Base-by-base conservation (phyloP, 2,113 vertebrate species). In the Syrmaticus mikado region DNA sequence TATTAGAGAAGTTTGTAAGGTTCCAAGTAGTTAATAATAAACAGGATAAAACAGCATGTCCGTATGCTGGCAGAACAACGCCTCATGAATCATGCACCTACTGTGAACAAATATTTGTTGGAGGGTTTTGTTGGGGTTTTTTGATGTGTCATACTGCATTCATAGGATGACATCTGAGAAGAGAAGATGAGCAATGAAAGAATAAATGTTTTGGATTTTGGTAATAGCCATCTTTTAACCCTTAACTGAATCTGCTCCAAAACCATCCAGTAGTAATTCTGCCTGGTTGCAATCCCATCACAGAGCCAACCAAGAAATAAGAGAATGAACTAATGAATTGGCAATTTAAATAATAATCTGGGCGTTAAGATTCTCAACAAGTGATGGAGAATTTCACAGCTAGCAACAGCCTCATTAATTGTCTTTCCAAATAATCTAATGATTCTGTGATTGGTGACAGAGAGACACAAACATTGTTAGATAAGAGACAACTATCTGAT, bases 31-130 rank as follows among this genome's bases (percentile, higher is more conserved):
- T 85, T 94, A 94, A 87, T 89, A 95, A 92, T 82, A 91, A 96
- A 87, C 60, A 85, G 87, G 62, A 85, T 16, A 82, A 82, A 85
- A 6, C 90, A 81, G 5, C 52, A 40, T 57, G 62, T 41, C 67
- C 4, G 1, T 65, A 55, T 60, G 52, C 83, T 92, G 78, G 67
- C 86, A 96, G 89, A 87, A 87, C 28, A 93, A 34, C 1, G 0
- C 27, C 17, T 91, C 27, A 43, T 89, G 89, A 93, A 64, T 92
- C 87, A 94, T 61, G 52, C 43, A 85, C 82, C 89, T 94, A 87
- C 75, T 77, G 72, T 64, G 87, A 82, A 67, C 72, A 95, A 93
- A 80, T 96, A 92, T 90, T 93, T 96, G 76, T 92, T 90, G 85
- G 76, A 91, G 30, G 25, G 43, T 6, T 79, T 90, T 81, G 46